These are phyloP conservation scores for Ochlodes sylvanus DNA, from an alignment of 2,888 invertebrate genomes.

Conservation along the genomic window DNA sequence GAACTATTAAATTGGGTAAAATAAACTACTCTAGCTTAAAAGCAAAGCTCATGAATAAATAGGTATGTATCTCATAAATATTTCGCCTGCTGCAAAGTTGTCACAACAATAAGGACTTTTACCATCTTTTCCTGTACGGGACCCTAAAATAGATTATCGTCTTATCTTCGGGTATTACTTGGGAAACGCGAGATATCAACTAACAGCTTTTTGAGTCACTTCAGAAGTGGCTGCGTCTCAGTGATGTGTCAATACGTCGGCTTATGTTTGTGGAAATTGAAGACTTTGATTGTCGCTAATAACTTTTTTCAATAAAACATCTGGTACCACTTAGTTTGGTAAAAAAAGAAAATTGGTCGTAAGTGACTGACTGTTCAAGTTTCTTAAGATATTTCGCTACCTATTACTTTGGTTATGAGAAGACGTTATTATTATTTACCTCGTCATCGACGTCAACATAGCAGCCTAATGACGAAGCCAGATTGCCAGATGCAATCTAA, in stretches of 20 bases:
- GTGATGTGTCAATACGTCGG: slow-evolving; percentile 52
- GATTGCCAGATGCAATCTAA: too few species aligned
- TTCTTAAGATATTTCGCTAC: too few species aligned
- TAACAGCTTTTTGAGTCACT: slow-evolving; percentile 52
- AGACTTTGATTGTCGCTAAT: slow-evolving; percentile 1
- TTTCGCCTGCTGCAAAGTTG: slow-evolving; percentile 48
- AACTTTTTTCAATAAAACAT: not conserved
- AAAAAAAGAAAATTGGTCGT: not conserved
- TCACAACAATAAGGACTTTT: not conserved
- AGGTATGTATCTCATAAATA: not conserved
- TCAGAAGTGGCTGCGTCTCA: slow-evolving; percentile 47
- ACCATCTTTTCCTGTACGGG: not conserved
- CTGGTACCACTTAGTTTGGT: not conserved
- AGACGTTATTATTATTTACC: not conserved
- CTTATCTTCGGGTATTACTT: slow-evolving; percentile 65
- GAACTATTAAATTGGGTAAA: too few species aligned
- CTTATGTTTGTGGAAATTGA: slow-evolving; percentile 7
- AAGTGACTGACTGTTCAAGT: too few species aligned
- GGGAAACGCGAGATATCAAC: slow-evolving; percentile 56
- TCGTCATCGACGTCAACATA: too few species aligned
- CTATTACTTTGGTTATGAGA: too few species aligned
- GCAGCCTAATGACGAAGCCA: too few species aligned
- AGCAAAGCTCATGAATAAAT: not conserved
- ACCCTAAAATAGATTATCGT: slow-evolving; percentile 46
- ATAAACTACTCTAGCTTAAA: too few species aligned